Evolutionary conservation across 2,888 invertebrate species (phyloP).

Genomic region (Leptinotarsa peninsularis): DNA sequence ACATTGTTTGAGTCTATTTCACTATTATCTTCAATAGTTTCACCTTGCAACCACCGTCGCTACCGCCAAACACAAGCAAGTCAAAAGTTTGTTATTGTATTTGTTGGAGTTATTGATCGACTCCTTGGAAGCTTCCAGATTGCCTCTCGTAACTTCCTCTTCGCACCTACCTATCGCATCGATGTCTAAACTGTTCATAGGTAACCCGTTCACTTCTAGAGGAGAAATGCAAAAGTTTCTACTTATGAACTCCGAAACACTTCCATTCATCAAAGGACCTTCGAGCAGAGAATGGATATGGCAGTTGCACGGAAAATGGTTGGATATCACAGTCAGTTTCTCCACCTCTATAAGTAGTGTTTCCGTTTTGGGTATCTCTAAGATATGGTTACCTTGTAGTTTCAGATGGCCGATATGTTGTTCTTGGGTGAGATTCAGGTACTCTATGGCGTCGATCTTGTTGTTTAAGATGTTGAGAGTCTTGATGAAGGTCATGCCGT

Average conservation of each 20-base stretch:
- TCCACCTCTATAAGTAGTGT: constrained; percentile 79
- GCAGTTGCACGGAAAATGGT: constrained; percentile 90
- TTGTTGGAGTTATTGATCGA: constrained; percentile 37
- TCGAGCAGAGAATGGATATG: constrained; percentile 82
- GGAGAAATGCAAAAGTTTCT: constrained; percentile 90
- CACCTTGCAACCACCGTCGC: constrained; percentile 51
- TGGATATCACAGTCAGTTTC: constrained; percentile 78
- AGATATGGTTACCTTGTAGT: constrained; percentile 85
- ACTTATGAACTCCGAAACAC: constrained; percentile 75
- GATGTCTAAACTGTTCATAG: constrained; percentile 77
- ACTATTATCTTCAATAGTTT: constrained; percentile 38
- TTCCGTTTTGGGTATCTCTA: constrained; percentile 79
- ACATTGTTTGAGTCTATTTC: neutral
- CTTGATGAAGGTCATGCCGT: constrained; percentile 79
- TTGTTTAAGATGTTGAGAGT: constrained; percentile 84
- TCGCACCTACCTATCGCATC: constrained; percentile 76
- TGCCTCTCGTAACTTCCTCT: constrained; percentile 76
- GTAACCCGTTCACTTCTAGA: constrained; percentile 82
- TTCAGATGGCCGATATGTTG: constrained; percentile 79
- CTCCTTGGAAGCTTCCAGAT: constrained; percentile 70
- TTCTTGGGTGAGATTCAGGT: constrained; percentile 77
- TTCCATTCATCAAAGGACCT: constrained; percentile 79
- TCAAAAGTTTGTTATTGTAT: constrained; percentile 45
- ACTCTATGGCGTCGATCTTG: constrained; percentile 85
- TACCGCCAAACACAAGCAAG: constrained; percentile 44